These are phyloP conservation scores for Cossypha dichroa DNA, from an alignment of 2,797 vertebrate genomes.

Conservation along the genomic window DNA sequence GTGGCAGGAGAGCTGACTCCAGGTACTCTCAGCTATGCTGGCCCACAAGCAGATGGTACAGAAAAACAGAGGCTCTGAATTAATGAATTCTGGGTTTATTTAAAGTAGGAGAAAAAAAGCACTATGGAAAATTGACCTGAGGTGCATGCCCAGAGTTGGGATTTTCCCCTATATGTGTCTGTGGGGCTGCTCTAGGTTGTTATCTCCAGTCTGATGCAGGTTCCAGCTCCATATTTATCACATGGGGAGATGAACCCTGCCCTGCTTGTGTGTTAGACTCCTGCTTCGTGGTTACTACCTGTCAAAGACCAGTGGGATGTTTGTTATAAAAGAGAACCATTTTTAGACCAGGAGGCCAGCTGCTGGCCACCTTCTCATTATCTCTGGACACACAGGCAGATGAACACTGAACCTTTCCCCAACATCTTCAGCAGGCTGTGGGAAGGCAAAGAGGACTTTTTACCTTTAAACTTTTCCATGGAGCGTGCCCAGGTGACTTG, in stretches of 20 bases:
- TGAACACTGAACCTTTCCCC: fast-evolving
- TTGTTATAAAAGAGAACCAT: not conserved
- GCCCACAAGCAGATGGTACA: not conserved
- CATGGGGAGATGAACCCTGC: not conserved
- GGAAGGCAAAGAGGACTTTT: not conserved
- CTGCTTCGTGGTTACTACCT: not conserved
- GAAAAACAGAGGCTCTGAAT: not conserved
- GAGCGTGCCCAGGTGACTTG: not conserved
- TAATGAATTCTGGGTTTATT: not conserved
- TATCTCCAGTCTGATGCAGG: not conserved
- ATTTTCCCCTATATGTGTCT: not conserved
- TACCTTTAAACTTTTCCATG: not conserved
- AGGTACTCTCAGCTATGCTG: not conserved
- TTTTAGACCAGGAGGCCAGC: not conserved
- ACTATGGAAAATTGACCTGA: not conserved
- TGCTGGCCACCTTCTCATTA: fast-evolving
- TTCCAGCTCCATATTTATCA: not conserved
- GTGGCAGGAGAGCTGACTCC: conserved; percentile 6
- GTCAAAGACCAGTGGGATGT: not conserved
- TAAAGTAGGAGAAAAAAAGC: not conserved
- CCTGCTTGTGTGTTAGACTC: not conserved
- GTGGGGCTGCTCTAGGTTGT: not conserved
- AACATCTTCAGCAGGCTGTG: fast-evolving
- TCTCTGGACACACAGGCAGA: not conserved
- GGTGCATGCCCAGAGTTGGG: not conserved